Conservation (phyloP, 1,140 invertebrate species). For the Oppia nitens region DNA sequence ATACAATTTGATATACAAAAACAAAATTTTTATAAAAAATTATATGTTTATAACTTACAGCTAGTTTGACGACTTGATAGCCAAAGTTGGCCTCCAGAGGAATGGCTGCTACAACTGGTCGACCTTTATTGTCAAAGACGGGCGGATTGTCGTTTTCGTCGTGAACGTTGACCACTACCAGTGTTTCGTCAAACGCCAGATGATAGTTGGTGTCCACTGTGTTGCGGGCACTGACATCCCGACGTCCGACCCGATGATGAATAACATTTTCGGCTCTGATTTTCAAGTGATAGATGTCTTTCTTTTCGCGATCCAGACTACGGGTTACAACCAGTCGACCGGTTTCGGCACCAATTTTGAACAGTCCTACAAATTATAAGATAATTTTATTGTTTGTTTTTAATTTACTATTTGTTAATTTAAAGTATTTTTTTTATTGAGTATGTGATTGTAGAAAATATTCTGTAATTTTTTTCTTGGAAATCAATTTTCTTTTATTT, state of each 20-base stretch:
- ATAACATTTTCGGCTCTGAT: slow-evolving; percentile 21
- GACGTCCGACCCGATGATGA: slow-evolving; percentile 11
- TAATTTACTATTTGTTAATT: too few species aligned
- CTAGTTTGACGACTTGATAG: slow-evolving; percentile 46
- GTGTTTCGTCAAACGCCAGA: slow-evolving; percentile 40
- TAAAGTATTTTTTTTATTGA: not conserved
- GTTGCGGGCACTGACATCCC: not conserved
- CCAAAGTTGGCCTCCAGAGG: slow-evolving; percentile 57
- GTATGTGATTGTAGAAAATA: too few species aligned
- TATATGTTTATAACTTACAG: slow-evolving; percentile 14
- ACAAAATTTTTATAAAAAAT: not conserved
- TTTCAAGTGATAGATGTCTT: slow-evolving; percentile 24
- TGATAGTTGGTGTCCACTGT: slow-evolving; percentile 18
- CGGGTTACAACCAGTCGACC: slow-evolving; percentile 22
- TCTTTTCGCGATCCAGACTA: slow-evolving; percentile 24
- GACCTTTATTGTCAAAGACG: slow-evolving; percentile 42
- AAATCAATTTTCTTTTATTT: too few species aligned
- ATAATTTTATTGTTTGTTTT: not conserved
- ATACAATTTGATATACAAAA: not conserved
- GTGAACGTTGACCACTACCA: slow-evolving; percentile 49
- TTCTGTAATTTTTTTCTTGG: too few species aligned
- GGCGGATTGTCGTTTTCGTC: slow-evolving; percentile 68
- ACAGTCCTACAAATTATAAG: slow-evolving; percentile 23
- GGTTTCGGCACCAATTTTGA: slow-evolving; percentile 23
- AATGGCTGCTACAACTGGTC: slow-evolving; percentile 56